Base-by-base conservation (phyloP, 2,888 invertebrate genomes). In the Dolichopus griseipennis region DNA sequence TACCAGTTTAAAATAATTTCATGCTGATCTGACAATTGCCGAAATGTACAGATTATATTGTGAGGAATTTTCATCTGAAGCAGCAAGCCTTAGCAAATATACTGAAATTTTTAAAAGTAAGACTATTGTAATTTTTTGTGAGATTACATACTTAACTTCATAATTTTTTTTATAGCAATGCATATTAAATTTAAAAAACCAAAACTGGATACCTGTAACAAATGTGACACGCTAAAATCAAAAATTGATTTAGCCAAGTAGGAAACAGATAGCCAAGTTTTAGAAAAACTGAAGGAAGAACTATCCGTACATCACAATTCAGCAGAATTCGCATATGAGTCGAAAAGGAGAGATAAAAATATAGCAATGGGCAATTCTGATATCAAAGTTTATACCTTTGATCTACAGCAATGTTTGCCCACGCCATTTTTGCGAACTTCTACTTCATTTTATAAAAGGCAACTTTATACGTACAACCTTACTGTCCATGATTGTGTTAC, bases 151-250 rank as follows among this genome's bases (percentile, higher is more conserved):
- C 27, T 27, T 27, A 27, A 27, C 27, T 18, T 63, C 5, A 4
- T 5, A 27, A 27, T 64, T 64, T 34, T 64, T 27, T 64, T 64
- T 64, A 64, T n/a, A 64, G 64, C 70, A 22, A 64, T 71, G 12
- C 68, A 69, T 65, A 68, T 72, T 52, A 72, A 71, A 69, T 73
- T 71, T 67, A 72, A 73, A 68, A 70, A 70, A 66, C 70, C 71
- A 10, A 37, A 67, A 43, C 3, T 64, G 22, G 70, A 72, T 62
- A 70, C 71, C 63, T 73, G 71, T 65, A 68, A 70, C 52, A 72
- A 69, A 65, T 72, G 72, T 61, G 72, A 72, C 64, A 65, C 70
- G 22, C 43, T 73, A 33, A 63, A 71, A 68, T 41, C 27, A 21
- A 72, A 69, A 69, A 65, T 71, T 70, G 52, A 66, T 52, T 34